Base-by-base conservation (phyloP, 2,888 invertebrate genomes). In the Ernsta delagoae region DNA sequence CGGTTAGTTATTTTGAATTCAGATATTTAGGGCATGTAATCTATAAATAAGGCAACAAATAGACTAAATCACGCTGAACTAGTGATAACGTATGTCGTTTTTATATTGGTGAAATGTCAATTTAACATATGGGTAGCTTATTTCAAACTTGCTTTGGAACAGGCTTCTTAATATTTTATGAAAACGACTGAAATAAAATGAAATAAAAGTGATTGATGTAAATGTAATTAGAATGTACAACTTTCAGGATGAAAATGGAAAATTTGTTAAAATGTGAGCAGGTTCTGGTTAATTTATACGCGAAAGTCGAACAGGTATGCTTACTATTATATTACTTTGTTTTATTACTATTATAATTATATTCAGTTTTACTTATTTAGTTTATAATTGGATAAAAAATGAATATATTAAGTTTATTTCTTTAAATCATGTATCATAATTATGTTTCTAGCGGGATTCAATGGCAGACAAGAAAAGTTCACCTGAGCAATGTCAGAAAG, bases 241-340 rank as follows among this genome's bases (percentile, higher is more conserved):
- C 81, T 88, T 88, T 78, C 84, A 96, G 96, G 82, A 94, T 96
- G 88, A 96, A 95, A 88, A 92, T 95, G 85, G 95, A 95, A 75
- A 96, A 96, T 64, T 84, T 96, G 60, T 87, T 94, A 31, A 95
- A 95, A 87, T 96, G 96, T 82, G 96, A 96, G 86, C 95, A 95
- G 80, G 95, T 96, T 70, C 88, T 96, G 48, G 85, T 94, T 66
- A 96, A 95, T 84, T 91, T 96, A 73, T 94, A 95, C 77, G 90
- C 94, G 57, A 96, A 95, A 94, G 95, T 96, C 43, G 94, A 94
- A 81, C 94, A 95, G 94, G 96, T 95, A 72, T 64, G 74, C 34
- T 34, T 34, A n/a, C 8, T 24, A 3, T 31, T 3, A 31, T 3
- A 31, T 31, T 31, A 31, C 4, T 31, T 31, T 4, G 31, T 31